Conservation (phyloP, 2,888 invertebrate genomes). For the Apotomis betuletana region DNA sequence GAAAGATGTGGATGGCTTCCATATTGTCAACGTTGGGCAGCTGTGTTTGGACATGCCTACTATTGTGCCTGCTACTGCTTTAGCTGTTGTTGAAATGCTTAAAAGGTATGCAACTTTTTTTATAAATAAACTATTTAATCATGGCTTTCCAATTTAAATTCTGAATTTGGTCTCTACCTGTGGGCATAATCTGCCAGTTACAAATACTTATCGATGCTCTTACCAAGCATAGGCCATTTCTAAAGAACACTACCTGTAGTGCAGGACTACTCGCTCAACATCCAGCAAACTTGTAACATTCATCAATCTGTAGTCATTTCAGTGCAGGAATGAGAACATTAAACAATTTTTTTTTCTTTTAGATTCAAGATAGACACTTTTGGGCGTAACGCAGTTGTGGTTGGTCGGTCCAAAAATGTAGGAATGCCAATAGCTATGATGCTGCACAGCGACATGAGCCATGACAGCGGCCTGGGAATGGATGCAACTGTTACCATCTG, state of each 20-base stretch:
- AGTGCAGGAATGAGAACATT: too few species aligned
- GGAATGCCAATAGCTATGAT: constrained; percentile 95
- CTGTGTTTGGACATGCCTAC: constrained; percentile 88
- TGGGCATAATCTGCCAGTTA: too few species aligned
- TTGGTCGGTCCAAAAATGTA: constrained; percentile 96
- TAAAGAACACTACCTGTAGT: too few species aligned
- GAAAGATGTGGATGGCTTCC: constrained; percentile 97
- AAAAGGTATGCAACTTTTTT: constrained; percentile 73
- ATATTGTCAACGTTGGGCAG: constrained; percentile 91
- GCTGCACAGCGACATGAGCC: constrained; percentile 88
- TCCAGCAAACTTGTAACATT: too few species aligned
- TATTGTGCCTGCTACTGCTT: constrained; percentile 91
- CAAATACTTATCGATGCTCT: too few species aligned
- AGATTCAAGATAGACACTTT: constrained; percentile 87
- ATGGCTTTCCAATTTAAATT: too few species aligned
- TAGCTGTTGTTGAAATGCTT: constrained; percentile 88
- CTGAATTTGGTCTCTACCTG: too few species aligned
- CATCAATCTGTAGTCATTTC: too few species aligned
- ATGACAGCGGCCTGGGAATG: constrained; percentile 87
- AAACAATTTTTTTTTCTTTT: constrained; percentile 48
- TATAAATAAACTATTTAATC: neutral
- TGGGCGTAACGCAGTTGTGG: constrained; percentile 94
- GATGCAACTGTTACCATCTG: constrained; percentile 96
- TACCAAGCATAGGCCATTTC: too few species aligned
- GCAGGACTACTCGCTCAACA: too few species aligned